Evolutionary conservation across 2,113 vertebrate species (phyloP), one percentile per base, ranked within the genome.

Genomic region (Atractosteus spatula): DNA sequence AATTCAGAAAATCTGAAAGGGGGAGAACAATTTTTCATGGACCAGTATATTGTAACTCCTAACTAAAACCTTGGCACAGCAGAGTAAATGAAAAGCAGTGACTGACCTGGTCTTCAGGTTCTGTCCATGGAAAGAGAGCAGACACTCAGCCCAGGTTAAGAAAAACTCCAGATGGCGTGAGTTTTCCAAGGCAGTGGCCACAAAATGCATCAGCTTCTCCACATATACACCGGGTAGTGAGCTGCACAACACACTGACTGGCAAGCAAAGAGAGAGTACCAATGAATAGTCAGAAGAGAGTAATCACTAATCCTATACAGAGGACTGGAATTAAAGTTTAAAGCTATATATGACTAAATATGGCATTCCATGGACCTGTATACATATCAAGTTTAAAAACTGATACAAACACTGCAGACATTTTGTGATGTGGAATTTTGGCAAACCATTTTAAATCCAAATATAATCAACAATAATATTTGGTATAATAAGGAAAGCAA

Each of bases 111-210:
- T 88, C 87, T 99, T 99, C 51, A 99, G 88, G 61, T 92, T 95
- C 80, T 95, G 96, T 6, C 96, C 96, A 0, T 99, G 94, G 67
- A 89, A 78, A 85, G 93, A 89, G 4, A 99, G 96, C 76, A 99
- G 74, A 8, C 79, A 93, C 77, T 96, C 91, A 1, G 94, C 86
- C 97, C 97, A 99, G 0, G 76, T 84, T 44, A 99, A 92, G 83
- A 97, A 98, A 88, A 99, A 99, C 74, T 99, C 94, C 67, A 99
- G 87, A 75, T 99, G 97, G 55, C 85, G 85, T 0, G 96, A 94
- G 10, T 63, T 91, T 74, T 99, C 97, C 76, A 99, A 85, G 13
- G 92, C 91, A 0, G 90, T 68, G 0, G 95, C 96, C 77, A 98
- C 62, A 56, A 97, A 98, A 61, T 92, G 90, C 56, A 99, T 84